Percentiles rank a stretch among this genome's conserved stretches.
Conservation (phyloP, 2,797 vertebrate genomes). For the Dendrocincla fuliginosa region DNA sequence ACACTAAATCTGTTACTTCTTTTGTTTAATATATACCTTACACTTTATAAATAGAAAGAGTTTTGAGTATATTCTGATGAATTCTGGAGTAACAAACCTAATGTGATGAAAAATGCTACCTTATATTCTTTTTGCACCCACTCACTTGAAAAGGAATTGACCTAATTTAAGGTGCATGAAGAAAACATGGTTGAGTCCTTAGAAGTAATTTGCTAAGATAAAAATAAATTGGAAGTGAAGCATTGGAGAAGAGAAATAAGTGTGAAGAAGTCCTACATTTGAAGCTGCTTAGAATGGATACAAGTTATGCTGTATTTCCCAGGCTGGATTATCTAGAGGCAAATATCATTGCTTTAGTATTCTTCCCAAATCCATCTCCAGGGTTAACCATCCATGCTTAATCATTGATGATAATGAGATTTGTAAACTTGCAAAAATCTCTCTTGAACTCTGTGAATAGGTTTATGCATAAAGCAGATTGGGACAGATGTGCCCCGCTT, state of each 20-base stretch:
- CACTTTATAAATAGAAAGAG: not conserved
- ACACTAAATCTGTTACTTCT: not conserved
- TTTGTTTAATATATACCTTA: not conserved
- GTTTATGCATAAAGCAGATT: not conserved
- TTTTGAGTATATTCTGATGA: not conserved
- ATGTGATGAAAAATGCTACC: not conserved
- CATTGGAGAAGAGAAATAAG: not conserved
- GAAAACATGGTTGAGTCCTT: not conserved
- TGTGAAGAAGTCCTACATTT: not conserved
- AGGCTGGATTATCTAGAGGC: constrained; percentile 32
- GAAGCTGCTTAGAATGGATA: not conserved
- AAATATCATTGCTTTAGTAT: constrained; percentile 44
- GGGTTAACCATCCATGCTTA: constrained; percentile 58
- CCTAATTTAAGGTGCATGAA: not conserved
- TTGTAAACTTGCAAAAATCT: constrained; percentile 29
- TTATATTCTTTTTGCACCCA: not conserved
- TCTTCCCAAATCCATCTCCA: constrained; percentile 51
- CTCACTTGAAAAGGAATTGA: not conserved
- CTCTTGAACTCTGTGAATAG: constrained; percentile 7
- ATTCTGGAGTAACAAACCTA: not conserved
- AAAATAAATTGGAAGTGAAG: constrained; percentile 5
- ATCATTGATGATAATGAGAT: constrained; percentile 54
- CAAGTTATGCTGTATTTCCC: constrained; percentile 10
- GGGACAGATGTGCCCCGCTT: not conserved
- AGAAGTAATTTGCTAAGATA: not conserved